phyloP scores from a whole-genome alignment of 2,797 vertebrate species.

The Mormyrops boulengeri region DNA sequence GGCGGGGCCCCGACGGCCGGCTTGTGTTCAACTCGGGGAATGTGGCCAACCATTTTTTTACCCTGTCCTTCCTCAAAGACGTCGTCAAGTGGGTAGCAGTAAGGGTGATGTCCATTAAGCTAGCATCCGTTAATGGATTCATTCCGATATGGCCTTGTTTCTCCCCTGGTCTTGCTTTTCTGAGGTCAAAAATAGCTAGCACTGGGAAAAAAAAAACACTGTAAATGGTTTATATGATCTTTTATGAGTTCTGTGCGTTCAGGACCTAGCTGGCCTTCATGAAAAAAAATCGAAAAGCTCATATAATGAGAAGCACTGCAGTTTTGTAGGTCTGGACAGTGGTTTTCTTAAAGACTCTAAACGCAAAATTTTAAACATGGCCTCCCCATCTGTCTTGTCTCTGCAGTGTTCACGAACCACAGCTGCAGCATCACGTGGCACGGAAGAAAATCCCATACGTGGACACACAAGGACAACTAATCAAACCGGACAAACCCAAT shows the following conservation, averaged over 20 bases:
- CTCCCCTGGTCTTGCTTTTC: neutral
- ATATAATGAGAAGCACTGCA: conserved; percentile 26
- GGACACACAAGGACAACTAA: conserved; percentile 65
- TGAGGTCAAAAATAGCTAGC: neutral
- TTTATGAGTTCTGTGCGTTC: neutral
- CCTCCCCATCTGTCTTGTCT: neutral
- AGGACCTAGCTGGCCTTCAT: neutral
- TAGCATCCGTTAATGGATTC: neutral
- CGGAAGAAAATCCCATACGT: conserved; percentile 92
- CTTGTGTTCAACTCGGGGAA: conserved; percentile 88
- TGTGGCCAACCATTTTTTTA: conserved; percentile 93
- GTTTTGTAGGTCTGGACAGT: conserved; percentile 24
- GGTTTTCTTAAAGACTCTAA: conserved; percentile 31
- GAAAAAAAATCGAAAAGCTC: conserved; percentile 13
- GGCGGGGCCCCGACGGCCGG: conserved; percentile 74
- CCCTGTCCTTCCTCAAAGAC: conserved; percentile 76
- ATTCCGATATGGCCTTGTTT: neutral
- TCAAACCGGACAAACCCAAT: conserved; percentile 89
- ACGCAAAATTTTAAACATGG: neutral
- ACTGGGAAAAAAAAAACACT: neutral
- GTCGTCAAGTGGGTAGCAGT: conserved; percentile 74
- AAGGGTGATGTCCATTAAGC: neutral
- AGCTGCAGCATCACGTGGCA: conserved; percentile 89
- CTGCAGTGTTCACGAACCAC: conserved; percentile 77
- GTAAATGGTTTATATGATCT: neutral